Evolutionary conservation across 2,888 invertebrate genomes (phyloP).

Genomic region (Pyrgus malvae): DNA sequence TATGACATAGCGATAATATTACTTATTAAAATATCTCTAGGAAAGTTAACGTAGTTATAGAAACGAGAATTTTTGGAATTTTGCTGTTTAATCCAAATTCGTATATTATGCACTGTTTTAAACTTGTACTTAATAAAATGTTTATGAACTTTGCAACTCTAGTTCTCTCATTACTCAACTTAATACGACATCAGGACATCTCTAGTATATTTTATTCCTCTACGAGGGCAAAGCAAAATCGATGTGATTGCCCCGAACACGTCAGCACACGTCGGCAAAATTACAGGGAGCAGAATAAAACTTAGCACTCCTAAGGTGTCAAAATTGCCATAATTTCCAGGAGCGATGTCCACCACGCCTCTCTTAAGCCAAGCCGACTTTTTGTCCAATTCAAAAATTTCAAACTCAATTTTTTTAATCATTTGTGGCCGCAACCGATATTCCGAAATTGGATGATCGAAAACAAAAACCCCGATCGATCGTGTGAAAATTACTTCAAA

Average conservation of each 20-base stretch:
- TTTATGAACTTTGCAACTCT: no score
- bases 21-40: no score
- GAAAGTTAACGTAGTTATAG: no score
- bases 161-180: no score
- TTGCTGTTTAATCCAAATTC: no score
- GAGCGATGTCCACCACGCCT: constrained; percentile 65
- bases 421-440: constrained; percentile 76
- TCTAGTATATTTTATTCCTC: no score
- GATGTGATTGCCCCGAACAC: constrained; percentile 45
- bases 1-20: no score
- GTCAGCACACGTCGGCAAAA: constrained; percentile 66
- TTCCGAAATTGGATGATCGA: constrained; percentile 72
- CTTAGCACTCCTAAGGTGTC: constrained; percentile 80
- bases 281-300: constrained; percentile 69
- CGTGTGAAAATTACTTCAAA: constrained; percentile 72
- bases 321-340: constrained; percentile 80
- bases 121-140: no score
- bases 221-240: no score
- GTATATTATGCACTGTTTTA: no score
- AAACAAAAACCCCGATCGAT: constrained; percentile 62
- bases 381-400: constrained; percentile 66
- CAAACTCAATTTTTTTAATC: constrained; percentile 74
- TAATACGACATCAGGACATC: no score
- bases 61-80: no score
- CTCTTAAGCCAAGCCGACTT: constrained; percentile 71